A percentile compares a stretch with the other conserved stretches of the same genome.
These are phyloP conservation scores for Pedicia rivosa DNA, from an alignment of 2,888 invertebrate genomes.

Conservation along the genomic window DNA sequence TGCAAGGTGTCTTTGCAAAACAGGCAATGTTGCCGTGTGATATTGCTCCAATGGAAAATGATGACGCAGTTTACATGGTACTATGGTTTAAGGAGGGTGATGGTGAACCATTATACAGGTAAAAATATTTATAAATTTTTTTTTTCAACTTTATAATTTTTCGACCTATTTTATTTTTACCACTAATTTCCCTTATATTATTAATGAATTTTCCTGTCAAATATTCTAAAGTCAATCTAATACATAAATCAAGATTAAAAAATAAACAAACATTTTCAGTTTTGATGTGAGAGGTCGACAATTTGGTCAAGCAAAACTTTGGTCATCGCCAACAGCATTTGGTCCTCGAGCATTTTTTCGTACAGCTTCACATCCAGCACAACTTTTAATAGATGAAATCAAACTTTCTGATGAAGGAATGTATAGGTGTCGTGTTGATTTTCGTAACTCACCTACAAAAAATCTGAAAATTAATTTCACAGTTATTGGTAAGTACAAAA, in stretches of 20 bases:
- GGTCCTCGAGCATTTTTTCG: constrained; percentile 74
- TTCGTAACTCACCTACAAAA: constrained; percentile 54
- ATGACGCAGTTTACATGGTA: constrained; percentile 75
- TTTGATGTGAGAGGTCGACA: constrained; percentile 64
- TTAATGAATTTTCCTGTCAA: too few relatives aligned
- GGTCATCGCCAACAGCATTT: constrained; percentile 61
- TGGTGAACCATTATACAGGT: constrained; percentile 76
- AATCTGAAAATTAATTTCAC: constrained; percentile 59
- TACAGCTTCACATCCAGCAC: constrained; percentile 63
- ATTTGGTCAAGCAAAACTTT: constrained; percentile 59
- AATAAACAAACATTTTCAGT: too few relatives aligned
- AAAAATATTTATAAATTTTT: too few relatives aligned
- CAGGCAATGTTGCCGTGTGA: constrained; percentile 76
- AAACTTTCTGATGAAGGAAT: constrained; percentile 47
- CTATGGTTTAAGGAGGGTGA: constrained; percentile 78
- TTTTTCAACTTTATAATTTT: too few relatives aligned
- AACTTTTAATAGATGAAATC: constrained; percentile 48
- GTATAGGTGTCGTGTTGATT: constrained; percentile 58
- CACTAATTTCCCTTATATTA: too few relatives aligned
- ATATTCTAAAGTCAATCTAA: too few relatives aligned
- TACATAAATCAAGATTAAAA: too few relatives aligned
- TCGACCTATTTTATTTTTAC: too few relatives aligned
- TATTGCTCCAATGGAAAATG: constrained; percentile 59
- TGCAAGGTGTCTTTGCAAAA: constrained; percentile 66
- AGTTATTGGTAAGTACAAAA: constrained; percentile 46